Base-by-base conservation (phyloP, 64 coral and sea anemone species). In the Stichodactyla helianthus region DNA sequence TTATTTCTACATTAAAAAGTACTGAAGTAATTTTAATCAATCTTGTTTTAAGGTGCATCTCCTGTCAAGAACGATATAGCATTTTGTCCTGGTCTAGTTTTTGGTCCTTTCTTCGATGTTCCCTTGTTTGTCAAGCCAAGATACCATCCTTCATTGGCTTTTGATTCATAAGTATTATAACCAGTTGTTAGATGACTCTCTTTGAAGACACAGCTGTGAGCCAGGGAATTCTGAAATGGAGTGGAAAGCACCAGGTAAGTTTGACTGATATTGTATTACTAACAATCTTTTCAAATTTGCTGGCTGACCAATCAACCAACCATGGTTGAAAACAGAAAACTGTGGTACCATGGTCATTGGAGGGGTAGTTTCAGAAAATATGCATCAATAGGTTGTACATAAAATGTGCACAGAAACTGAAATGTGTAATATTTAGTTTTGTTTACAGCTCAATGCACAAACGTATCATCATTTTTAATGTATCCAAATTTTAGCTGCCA, bases 151-250 rank as follows among this genome's bases (percentile, higher is more conserved):
- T 64, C 51, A 53, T 90, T 85, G 6, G 52, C 20, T 25, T 79
- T 86, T 7, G 89, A 90, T 63, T 79, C 53, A 23, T 90, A 90
- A 16, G 68, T 62, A 51, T 85, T 90, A 53, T 65, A 90, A 4
- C 58, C 18, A 50, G 55, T 26, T 2, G 6, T 59, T 22, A 54
- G 84, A 6, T 81, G 78, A 19, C 57, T 85, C 50, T 90, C 89
- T 77, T 79, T 90, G 56, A 90, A 90, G 17, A 90, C 55, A 52
- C 89, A 90, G 12, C 77, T 82, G 20, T 53, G 54, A 8, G 28
- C 55, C 62, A 31, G 14, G 5, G 55, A 53, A 14, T 18, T 76
- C 89, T 90, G 79, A 53, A 85, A 85, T 79, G 28, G 7, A 79
- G 11, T 78, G 53, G 7, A 62, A 35, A 88, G 6, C 19, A 60